Evolutionary conservation across 2,113 vertebrate genomes (phyloP).

Genomic region (Saguinus midas): DNA sequence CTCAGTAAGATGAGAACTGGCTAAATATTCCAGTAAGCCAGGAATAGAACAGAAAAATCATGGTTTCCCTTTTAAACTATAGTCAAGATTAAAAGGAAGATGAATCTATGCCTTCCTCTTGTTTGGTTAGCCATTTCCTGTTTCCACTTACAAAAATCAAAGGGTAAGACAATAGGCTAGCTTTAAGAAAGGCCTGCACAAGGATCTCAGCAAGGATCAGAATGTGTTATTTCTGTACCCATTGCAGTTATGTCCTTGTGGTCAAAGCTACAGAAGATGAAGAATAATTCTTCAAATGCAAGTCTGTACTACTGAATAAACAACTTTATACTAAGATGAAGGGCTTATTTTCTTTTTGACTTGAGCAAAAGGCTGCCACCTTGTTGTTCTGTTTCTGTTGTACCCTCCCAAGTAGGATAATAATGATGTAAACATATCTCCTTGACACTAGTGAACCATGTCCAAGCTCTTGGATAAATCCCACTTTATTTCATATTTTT

Average conservation of each 20-base stretch:
- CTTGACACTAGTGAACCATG: background rate
- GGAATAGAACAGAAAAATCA: background rate
- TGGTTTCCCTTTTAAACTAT: background rate
- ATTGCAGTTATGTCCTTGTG: background rate
- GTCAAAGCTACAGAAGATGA: background rate
- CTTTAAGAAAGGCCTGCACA: background rate
- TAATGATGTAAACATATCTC: background rate
- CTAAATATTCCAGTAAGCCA: background rate
- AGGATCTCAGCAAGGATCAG: background rate
- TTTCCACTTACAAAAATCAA: background rate
- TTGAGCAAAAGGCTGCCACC: background rate
- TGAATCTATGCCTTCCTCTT: background rate
- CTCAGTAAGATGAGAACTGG: background rate
- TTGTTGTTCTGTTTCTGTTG: background rate
- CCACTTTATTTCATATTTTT: background rate
- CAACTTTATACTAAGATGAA: background rate
- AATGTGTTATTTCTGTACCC: background rate
- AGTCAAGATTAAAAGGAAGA: background rate
- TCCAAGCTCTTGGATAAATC: slow-evolving; percentile 11
- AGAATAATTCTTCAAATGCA: background rate
- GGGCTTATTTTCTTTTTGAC: background rate
- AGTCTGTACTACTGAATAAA: background rate
- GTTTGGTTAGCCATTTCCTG: background rate
- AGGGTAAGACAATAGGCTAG: background rate
- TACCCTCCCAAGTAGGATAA: background rate